Evolutionary conservation across 2,888 invertebrate species (phyloP), one percentile per base, ranked within the genome.

Genomic region (Cancer borealis): DNA sequence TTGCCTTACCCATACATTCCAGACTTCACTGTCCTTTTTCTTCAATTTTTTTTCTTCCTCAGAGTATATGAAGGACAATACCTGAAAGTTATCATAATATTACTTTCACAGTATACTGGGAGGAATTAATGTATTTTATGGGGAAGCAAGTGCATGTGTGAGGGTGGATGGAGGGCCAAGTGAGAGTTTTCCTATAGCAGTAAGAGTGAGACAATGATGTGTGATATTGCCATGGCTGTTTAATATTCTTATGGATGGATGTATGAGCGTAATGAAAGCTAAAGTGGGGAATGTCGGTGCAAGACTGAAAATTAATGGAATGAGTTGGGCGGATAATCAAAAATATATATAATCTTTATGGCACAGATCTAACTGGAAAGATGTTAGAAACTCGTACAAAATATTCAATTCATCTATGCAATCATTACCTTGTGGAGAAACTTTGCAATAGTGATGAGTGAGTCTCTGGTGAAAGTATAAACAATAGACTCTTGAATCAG

Each of bases 1-100:
- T 39, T 60, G 30, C n/a, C 93, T 91, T 92, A 94, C 94, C 92
- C 92, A 94, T 8, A 94, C 5, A 60, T 92, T 90, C 94, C 94
- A 94, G 26, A 87, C 87, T 47, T 84, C 87, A 60, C 17, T 46
- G 5, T 47, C 26, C 39, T 39, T 60, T 2, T 60, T 49, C 12
- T 60, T 45, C 5, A 84, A 21, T 2, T 30, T 10, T 6, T 17
- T 39, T 60, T 30, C 66, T 26, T 84, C 88, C 47, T 47, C 84
- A 54, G 90, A 45, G 84, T 91, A 92, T 54, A 91, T 0, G 0
- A 92, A n/a, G 12, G 92, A 92, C 66, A 94, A 45, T 4, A 90
- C 54, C 94, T 94, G 84, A 21, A 26, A 88, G 6, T 21, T 3
- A 91, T 54, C 73, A 91, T 21, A 60, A 21, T 21, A 60, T 60